phyloP scores from a whole-genome alignment of 2,888 invertebrate genomes.

The Odontothrips loti region DNA sequence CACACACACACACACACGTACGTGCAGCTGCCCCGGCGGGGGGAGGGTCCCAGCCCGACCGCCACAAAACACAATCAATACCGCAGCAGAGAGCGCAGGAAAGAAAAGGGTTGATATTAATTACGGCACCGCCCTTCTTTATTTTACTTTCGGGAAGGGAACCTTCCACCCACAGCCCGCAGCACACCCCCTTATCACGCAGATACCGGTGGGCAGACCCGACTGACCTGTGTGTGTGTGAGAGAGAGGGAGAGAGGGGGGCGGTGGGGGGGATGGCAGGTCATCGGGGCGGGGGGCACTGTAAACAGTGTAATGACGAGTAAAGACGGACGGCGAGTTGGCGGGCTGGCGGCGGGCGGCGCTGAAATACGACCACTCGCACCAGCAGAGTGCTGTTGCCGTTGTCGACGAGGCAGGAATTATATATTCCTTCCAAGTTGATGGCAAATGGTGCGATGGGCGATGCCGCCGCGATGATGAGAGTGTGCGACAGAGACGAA shows the following conservation, averaged over 20 bases:
- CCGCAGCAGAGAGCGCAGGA: no score
- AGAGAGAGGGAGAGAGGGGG: background rate
- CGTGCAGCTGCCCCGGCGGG: background rate
- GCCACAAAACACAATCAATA: background rate
- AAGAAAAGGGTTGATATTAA: background rate
- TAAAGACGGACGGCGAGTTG: background rate
- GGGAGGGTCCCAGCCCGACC: background rate
- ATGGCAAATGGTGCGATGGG: no score
- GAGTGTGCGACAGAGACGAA: background rate
- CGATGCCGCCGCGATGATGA: background rate
- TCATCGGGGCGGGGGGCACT: background rate
- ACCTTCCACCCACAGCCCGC: background rate
- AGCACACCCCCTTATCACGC: background rate
- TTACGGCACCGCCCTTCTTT: background rate
- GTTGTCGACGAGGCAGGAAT: background rate
- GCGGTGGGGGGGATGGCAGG: background rate
- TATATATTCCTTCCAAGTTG: no score
- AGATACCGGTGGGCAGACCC: no score
- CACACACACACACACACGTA: background rate
- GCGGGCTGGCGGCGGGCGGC: background rate
- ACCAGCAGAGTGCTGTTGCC: background rate
- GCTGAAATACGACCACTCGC: background rate
- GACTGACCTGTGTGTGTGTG: background rate
- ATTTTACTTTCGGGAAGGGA: background rate
- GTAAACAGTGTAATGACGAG: constrained; percentile 1